Conservation (phyloP, 2,113 vertebrate species). For the Solenodon paradoxus region DNA sequence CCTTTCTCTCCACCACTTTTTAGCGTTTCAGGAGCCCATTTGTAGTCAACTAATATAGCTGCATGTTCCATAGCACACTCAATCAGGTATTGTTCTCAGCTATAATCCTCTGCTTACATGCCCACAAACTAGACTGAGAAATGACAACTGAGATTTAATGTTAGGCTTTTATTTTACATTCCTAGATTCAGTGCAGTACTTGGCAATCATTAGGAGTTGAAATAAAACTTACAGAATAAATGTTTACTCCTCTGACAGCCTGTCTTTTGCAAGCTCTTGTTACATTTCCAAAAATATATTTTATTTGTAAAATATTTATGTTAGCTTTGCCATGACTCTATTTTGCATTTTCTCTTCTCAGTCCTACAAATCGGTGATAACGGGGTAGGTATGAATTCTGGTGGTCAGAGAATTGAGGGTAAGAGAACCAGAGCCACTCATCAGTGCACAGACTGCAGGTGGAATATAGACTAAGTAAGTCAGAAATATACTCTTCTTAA, state of each 20-base stretch:
- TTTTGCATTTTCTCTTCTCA: background rate
- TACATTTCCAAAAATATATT: background rate
- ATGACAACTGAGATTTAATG: background rate
- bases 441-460: background rate
- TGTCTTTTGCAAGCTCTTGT: background rate
- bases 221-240: background rate
- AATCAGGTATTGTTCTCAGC: background rate
- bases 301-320: background rate
- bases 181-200: background rate
- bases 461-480: background rate
- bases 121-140: background rate
- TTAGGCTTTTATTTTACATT: background rate
- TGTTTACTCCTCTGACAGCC: background rate
- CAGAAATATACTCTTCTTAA: background rate
- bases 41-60: background rate
- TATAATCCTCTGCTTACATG: background rate
- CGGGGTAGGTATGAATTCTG: background rate
- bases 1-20: background rate
- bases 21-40: background rate
- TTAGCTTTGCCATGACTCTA: background rate
- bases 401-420: background rate
- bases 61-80: fast-evolving
- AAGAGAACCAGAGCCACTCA: background rate
- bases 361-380: background rate
- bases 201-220: background rate